A percentile compares a stretch with the other conserved stretches of the same genome.
Evolutionary conservation across 2,888 invertebrate species (phyloP).

Genomic region (Archips crataeganus): DNA sequence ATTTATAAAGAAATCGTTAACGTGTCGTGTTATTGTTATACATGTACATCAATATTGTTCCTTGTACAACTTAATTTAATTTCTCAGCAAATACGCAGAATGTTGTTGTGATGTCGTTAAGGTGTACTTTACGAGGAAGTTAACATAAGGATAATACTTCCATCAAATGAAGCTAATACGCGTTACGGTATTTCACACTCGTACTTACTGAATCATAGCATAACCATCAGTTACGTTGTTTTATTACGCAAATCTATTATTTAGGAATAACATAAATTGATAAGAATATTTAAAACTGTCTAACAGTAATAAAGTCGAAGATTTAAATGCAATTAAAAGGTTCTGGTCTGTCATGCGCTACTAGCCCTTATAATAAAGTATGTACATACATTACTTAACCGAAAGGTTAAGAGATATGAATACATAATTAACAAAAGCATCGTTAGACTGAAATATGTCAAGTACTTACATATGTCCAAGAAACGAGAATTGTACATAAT

Average conservation of each 20-base stretch:
- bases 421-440: constrained; percentile 18
- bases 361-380: background rate
- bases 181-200: constrained; percentile 33
- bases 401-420: background rate
- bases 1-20: background rate
- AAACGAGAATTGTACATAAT: constrained; percentile 54
- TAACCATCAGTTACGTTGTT: constrained; percentile 15
- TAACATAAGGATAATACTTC: constrained; percentile 42
- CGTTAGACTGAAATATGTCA: constrained; percentile 16
- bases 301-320: background rate
- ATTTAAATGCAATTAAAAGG: background rate
- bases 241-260: constrained; percentile 25
- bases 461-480: background rate
- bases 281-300: background rate
- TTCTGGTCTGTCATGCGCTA: background rate
- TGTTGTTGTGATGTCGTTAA: constrained; percentile 3
- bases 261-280: background rate
- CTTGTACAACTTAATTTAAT: background rate
- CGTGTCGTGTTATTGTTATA: background rate
- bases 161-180: constrained; percentile 22
- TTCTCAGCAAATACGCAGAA: constrained; percentile 18
- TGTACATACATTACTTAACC: background rate
- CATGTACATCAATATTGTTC: background rate
- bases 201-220: background rate
- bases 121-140: constrained; percentile 52